Percentiles rank a stretch among this genome's conserved stretches.
Conservation (phyloP, 2,888 invertebrate species). For the Sarcophaga subvicina region DNA sequence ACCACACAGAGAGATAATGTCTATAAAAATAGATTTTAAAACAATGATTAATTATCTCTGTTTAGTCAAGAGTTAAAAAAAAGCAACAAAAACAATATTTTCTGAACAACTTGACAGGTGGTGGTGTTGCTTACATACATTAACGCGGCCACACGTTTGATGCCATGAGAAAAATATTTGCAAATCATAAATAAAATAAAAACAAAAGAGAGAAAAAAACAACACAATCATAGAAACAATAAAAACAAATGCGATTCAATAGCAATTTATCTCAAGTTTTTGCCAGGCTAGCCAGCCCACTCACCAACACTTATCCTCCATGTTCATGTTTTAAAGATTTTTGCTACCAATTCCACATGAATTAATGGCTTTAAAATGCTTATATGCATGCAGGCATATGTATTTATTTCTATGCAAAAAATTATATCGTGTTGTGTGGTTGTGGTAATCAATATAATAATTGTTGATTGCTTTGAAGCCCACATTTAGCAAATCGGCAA, state of each 20-base stretch:
- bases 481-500: conserved; percentile 46
- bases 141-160: not conserved
- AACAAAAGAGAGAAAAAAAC: too few species aligned
- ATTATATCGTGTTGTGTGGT: not conserved
- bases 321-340: conserved; percentile 12
- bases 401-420: not conserved
- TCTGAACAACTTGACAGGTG: not conserved
- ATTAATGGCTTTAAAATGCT: not conserved
- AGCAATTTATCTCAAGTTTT: conserved; percentile 41
- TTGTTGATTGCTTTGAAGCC: conserved; percentile 65
- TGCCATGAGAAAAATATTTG: conserved; percentile 8
- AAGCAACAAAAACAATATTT: too few species aligned
- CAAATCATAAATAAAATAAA: conserved; percentile 1
- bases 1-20: too few species aligned
- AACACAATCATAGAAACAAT: too few species aligned
- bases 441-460: conserved; percentile 54
- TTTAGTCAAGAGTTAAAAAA: too few species aligned
- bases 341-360: conserved; percentile 31
- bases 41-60: too few species aligned
- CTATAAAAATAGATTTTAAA: too few species aligned
- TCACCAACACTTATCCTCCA: conserved; percentile 29
- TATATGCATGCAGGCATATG: not conserved
- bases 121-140: not conserved
- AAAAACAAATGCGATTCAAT: conserved; percentile 35
- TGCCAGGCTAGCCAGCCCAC: conserved; percentile 31